These are phyloP conservation scores for Encarsia formosa DNA, from an alignment of 2,888 invertebrate species.

Conservation along the genomic window DNA sequence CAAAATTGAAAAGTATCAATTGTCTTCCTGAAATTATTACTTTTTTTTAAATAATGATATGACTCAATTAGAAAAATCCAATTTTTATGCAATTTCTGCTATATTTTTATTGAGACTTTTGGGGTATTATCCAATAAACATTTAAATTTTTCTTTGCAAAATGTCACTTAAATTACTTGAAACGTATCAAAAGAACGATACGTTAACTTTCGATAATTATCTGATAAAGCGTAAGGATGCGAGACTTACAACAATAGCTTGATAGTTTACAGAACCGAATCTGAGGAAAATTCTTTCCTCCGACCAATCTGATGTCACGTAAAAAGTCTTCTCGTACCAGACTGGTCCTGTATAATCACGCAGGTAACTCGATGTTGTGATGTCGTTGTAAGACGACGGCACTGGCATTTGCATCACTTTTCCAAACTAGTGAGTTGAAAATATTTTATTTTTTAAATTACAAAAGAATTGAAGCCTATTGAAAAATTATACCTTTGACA, in stretches of 20 bases:
- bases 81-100: too few relatives aligned
- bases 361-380: conserved; percentile 72
- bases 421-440: background rate
- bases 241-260: conserved; percentile 83
- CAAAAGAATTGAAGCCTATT: background rate
- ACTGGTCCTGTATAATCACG: conserved; percentile 95
- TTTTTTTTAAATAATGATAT: too few relatives aligned
- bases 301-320: conserved; percentile 72
- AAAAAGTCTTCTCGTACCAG: conserved; percentile 90
- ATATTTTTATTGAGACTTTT: too few relatives aligned
- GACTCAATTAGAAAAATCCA: too few relatives aligned
- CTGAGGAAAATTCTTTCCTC: conserved; percentile 72
- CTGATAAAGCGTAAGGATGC: too few relatives aligned
- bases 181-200: too few relatives aligned
- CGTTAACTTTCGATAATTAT: too few relatives aligned
- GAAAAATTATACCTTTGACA: background rate
- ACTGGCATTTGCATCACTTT: conserved; percentile 85
- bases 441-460: background rate
- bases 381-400: conserved; percentile 94
- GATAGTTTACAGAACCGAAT: conserved; percentile 90
- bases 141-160: too few relatives aligned
- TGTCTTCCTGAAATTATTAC: too few relatives aligned
- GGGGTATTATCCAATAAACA: too few relatives aligned
- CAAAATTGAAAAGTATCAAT: background rate
- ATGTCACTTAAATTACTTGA: too few relatives aligned